These are phyloP conservation scores for Palythoa grandis DNA, from an alignment of 92 coral and sea anemone species.

Conservation along the genomic window DNA sequence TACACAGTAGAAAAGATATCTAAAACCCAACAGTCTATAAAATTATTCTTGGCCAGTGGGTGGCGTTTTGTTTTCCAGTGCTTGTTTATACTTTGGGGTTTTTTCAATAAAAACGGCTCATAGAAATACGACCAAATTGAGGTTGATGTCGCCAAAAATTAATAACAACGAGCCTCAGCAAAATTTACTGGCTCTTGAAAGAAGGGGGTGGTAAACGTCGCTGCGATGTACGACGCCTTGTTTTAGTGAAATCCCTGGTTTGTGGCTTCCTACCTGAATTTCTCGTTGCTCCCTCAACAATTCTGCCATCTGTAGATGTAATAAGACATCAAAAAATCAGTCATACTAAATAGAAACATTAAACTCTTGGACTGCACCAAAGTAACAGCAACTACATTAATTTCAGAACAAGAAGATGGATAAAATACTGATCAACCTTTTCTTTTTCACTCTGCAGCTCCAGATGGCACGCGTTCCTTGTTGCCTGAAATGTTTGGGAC, in stretches of 20 bases:
- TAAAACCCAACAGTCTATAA: no score
- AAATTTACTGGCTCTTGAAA: no score
- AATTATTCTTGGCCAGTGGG: no score
- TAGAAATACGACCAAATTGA: no score
- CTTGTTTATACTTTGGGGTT: no score
- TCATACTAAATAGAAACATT: neutral
- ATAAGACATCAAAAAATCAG: neutral
- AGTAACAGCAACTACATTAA: neutral
- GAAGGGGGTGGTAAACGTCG: no score
- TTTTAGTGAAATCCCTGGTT: neutral
- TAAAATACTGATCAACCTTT: slow-evolving; percentile 51
- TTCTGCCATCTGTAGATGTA: slow-evolving; percentile 19
- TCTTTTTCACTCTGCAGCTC: slow-evolving; percentile 88
- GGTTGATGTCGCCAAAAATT: no score
- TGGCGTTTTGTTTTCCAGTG: no score
- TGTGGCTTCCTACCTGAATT: slow-evolving; percentile 12
- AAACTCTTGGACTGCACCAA: neutral
- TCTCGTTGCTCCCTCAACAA: slow-evolving; percentile 49
- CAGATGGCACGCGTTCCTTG: slow-evolving; percentile 40
- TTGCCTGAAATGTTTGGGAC: slow-evolving; percentile 36
- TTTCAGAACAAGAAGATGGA: neutral
- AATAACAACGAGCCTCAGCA: no score
- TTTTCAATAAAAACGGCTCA: no score
- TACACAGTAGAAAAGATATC: no score
- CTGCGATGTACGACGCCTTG: neutral